A percentile compares a stretch with the other conserved stretches of the same genome.
Evolutionary conservation across 2,888 invertebrate species (phyloP).

Genomic region (Thereva unica): DNA sequence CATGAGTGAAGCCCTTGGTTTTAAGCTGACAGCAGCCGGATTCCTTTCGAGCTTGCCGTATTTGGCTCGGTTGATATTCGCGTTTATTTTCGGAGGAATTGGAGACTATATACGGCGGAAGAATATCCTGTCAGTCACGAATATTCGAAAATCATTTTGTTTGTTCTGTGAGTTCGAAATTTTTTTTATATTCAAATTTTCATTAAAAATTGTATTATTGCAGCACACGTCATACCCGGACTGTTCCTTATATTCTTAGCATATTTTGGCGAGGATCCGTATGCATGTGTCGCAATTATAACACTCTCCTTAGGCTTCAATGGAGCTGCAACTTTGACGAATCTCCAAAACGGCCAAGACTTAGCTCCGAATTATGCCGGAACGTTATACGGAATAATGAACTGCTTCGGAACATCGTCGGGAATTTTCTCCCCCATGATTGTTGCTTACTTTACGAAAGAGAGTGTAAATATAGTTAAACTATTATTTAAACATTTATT

Average conservation of each 20-base stretch:
- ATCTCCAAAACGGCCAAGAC: constrained; percentile 69
- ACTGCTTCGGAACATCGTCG: constrained; percentile 70
- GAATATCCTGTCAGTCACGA: constrained; percentile 60
- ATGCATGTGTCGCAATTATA: constrained; percentile 67
- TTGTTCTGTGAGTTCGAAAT: constrained; percentile 62
- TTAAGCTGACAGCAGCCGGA: constrained; percentile 72
- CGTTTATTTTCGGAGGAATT: constrained; percentile 71
- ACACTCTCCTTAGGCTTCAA: constrained; percentile 71
- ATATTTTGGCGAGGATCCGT: constrained; percentile 66
- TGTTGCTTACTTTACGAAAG: constrained; percentile 66
- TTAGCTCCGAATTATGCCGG: constrained; percentile 75
- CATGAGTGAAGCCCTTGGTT: constrained; percentile 72
- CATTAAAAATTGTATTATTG: background rate
- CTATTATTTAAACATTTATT: background rate
- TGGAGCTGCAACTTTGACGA: constrained; percentile 66
- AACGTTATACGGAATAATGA: constrained; percentile 73
- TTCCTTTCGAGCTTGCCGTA: constrained; percentile 72
- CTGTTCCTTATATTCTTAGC: constrained; percentile 63
- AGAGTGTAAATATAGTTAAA: constrained; percentile 58
- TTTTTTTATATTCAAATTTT: background rate
- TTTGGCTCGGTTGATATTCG: constrained; percentile 68
- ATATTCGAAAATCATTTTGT: constrained; percentile 69
- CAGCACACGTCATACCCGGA: constrained; percentile 65
- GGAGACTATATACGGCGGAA: constrained; percentile 67
- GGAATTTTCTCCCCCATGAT: constrained; percentile 73